Evolutionary conservation across 2,113 vertebrate genomes (phyloP), one percentile per base, ranked within the genome.

Genomic region (Mola mola): DNA sequence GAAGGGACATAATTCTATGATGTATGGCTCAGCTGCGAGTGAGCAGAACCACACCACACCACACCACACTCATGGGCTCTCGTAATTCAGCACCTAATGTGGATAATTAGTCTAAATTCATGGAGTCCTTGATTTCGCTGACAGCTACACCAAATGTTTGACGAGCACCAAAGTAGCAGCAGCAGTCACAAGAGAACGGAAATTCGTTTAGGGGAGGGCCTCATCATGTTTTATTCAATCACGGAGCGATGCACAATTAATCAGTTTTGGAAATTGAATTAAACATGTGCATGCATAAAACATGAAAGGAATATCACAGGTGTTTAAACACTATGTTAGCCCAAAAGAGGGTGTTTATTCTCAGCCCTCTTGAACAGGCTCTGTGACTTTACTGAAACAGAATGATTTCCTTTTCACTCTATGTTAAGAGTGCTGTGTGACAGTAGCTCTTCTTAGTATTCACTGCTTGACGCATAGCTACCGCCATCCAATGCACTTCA

Each of bases 191-290:
- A 80, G 44, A 66, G 60, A 87, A 37, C 84, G 83, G 70, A 92
- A 93, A 90, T 84, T 85, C 89, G 68, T 90, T 92, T 90, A 91
- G 87, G 41, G 71, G 77, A 78, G 82, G 86, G 84, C 87, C 72
- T 89, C 90, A 82, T 90, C 89, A 90, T 92, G 88, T 90, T 90
- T 92, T 89, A 92, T 92, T 90, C 90, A 92, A 92, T 93, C 88
- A 91, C 72, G 72, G 64, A 67, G 77, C 67, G 43, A 72, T 69
- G 84, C 89, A 88, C 89, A 89, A 92, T 92, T 91, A 91, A 93
- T 93, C 91, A 92, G 88, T 88, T 89, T 89, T 85, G 81, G 80
- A 86, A 89, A 93, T 93, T 89, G 90, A 91, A 89, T 92, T 92
- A 90, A 90, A 89, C 84, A 88, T 86, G 78, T 83, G 83, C 83